Evolutionary conservation across 2,888 invertebrate species (phyloP).

Genomic region (Carpatolechia fugitivella): DNA sequence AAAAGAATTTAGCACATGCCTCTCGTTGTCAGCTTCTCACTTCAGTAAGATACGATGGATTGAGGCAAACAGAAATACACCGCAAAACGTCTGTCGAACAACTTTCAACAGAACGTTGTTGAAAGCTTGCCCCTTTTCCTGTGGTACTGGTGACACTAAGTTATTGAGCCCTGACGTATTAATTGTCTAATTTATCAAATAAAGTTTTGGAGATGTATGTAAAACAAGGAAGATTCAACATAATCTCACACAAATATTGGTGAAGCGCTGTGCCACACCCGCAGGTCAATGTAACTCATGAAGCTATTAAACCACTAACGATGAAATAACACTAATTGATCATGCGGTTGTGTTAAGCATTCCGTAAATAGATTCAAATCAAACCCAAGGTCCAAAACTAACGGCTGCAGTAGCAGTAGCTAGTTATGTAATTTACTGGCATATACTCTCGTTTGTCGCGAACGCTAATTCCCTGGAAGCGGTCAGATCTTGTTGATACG

Average conservation of each 20-base stretch:
- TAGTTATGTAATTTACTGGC: slow-evolving; percentile 37
- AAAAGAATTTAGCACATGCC: slow-evolving; percentile 37
- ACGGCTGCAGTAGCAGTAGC: slow-evolving; percentile 31
- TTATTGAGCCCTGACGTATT: too few species aligned
- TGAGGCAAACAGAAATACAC: background rate
- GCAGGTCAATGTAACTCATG: slow-evolving; percentile 26
- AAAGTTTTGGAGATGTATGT: too few species aligned
- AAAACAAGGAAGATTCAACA: too few species aligned
- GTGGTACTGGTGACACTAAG: too few species aligned
- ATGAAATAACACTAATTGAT: slow-evolving; percentile 34
- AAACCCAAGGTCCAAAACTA: slow-evolving; percentile 29
- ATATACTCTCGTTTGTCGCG: slow-evolving; percentile 41
- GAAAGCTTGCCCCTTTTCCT: background rate
- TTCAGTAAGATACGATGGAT: slow-evolving; percentile 19
- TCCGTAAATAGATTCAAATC: slow-evolving; percentile 27
- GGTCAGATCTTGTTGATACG: slow-evolving; percentile 39
- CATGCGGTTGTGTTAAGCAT: slow-evolving; percentile 27
- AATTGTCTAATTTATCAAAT: too few species aligned
- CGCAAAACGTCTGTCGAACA: background rate
- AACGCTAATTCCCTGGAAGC: slow-evolving; percentile 47
- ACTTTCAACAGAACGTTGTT: background rate
- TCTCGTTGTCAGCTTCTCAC: slow-evolving; percentile 34
- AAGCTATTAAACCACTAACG: slow-evolving; percentile 29
- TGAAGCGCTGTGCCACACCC: slow-evolving; percentile 32
- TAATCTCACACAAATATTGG: slow-evolving; percentile 29